Conservation (phyloP, 2,888 invertebrate species). For the Apamea anceps region DNA sequence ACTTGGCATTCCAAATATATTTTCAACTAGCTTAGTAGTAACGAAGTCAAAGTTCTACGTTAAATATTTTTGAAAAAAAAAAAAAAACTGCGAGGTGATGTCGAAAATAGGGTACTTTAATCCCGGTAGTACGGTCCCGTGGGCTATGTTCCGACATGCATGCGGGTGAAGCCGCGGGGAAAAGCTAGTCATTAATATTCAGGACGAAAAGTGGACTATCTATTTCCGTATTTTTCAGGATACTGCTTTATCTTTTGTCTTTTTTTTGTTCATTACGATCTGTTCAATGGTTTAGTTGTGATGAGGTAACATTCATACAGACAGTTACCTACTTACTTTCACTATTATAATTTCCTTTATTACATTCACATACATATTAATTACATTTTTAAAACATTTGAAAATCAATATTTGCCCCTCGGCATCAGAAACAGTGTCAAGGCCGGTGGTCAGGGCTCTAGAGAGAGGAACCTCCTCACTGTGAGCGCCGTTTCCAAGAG, state of each 20-base stretch:
- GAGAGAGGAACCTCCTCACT: too few relatives aligned
- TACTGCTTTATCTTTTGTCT: neutral
- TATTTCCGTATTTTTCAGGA: neutral
- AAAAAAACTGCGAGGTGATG: neutral
- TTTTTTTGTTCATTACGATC: neutral
- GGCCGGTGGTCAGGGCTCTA: too few relatives aligned
- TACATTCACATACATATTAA: too few relatives aligned
- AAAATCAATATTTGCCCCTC: too few relatives aligned
- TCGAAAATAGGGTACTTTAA: neutral
- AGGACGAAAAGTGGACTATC: neutral
- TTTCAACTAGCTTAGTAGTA: slow-evolving; percentile 3
- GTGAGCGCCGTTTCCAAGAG: too few relatives aligned
- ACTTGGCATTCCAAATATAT: slow-evolving; percentile 9
- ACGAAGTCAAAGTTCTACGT: too few relatives aligned
- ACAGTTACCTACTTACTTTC: too few relatives aligned
- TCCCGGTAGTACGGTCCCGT: neutral
- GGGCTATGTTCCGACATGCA: neutral
- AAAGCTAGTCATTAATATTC: neutral
- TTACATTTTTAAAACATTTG: too few relatives aligned
- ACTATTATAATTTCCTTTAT: too few relatives aligned
- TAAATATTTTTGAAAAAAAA: neutral
- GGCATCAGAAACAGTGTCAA: too few relatives aligned
- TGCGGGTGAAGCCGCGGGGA: neutral
- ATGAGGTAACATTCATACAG: neutral
- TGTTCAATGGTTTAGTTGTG: neutral